These are phyloP conservation scores for Chaetops frenatus DNA, from an alignment of 2,113 vertebrate genomes.

Conservation along the genomic window DNA sequence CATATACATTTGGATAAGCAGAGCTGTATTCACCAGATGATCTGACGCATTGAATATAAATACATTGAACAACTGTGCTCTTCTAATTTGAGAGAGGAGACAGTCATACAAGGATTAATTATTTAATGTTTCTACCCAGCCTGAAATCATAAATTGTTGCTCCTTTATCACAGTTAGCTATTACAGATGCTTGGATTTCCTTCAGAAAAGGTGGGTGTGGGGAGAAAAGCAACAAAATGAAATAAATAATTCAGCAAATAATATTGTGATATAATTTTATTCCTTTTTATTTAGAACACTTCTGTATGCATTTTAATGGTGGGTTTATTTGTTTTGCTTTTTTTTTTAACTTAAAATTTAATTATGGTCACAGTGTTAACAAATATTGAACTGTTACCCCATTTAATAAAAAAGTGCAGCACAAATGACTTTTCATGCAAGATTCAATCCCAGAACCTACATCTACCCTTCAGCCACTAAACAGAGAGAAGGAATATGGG, in stretches of 20 bases:
- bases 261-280: not conserved
- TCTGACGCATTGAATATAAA: not conserved
- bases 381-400: not conserved
- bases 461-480: rapidly evolving
- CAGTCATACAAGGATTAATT: not conserved
- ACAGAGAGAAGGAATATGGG: not conserved
- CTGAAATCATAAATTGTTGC: not conserved
- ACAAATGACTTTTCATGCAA: not conserved
- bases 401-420: not conserved
- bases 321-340: not conserved
- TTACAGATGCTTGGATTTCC: not conserved
- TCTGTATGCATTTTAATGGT: not conserved
- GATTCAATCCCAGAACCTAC: not conserved
- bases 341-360: not conserved
- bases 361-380: not conserved
- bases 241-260: not conserved
- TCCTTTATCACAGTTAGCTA: not conserved
- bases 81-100: not conserved
- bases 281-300: not conserved
- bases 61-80: not conserved
- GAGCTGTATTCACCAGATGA: not conserved
- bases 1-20: not conserved
- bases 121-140: not conserved
- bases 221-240: not conserved
- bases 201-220: not conserved